phyloP scores from a whole-genome alignment of 2,113 vertebrate genomes.

The Lynx canadensis region DNA sequence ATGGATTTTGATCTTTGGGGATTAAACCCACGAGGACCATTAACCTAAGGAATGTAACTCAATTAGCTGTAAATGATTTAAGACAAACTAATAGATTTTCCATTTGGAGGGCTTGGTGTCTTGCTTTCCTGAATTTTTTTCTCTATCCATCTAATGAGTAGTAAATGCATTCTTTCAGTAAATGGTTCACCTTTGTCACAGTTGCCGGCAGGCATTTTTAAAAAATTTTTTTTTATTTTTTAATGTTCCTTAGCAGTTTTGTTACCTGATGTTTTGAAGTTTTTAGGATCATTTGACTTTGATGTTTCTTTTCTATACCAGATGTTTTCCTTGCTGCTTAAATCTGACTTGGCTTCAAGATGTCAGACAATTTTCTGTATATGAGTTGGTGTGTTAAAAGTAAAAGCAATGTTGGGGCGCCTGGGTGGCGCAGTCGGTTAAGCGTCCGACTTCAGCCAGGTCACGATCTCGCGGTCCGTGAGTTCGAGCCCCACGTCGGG shows the following conservation, averaged over 20 bases:
- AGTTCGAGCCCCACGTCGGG: too few relatives aligned
- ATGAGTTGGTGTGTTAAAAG: not conserved
- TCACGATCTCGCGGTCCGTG: too few relatives aligned
- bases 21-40: constrained; percentile 28
- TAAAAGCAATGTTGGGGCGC: not conserved
- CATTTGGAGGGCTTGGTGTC: not conserved
- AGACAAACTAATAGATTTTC: constrained; percentile 43
- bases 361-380: not conserved
- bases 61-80: constrained; percentile 59
- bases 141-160: not conserved
- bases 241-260: not conserved
- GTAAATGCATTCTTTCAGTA: not conserved
- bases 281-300: not conserved
- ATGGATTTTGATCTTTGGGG: constrained; percentile 41
- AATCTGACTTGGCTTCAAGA: constrained; percentile 3
- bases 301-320: not conserved
- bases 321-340: not conserved
- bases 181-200: not conserved
- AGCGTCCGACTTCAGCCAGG: too few relatives aligned
- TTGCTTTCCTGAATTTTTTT: not conserved
- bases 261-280: not conserved
- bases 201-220: not conserved
- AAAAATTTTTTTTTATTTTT: not conserved
- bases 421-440: too few relatives aligned
- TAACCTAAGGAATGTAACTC: constrained; percentile 48